A percentile compares a stretch with the other conserved stretches of the same genome.
Evolutionary conservation across 2,797 vertebrate species (phyloP).

Genomic region (Lerista edwardsae): DNA sequence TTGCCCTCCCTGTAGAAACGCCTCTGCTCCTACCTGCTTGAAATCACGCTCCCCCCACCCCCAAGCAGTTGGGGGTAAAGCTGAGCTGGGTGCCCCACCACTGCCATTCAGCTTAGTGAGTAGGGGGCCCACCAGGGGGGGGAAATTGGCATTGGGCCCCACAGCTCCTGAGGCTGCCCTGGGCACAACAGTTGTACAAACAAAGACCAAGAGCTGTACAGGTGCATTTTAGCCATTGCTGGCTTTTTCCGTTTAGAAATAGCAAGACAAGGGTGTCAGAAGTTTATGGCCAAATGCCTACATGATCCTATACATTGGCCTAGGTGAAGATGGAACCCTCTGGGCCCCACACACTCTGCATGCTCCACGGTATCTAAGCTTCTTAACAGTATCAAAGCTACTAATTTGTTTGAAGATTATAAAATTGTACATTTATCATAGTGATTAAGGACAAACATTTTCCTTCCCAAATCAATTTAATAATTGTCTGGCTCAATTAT

Average conservation of each 20-base stretch:
- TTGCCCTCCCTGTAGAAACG: too few relatives aligned
- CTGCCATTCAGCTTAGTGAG: too few relatives aligned
- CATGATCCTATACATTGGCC: neutral
- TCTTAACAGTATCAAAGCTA: conserved; percentile 20
- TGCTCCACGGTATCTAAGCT: neutral
- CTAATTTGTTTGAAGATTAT: conserved; percentile 66
- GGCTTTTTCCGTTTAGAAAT: neutral
- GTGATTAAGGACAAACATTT: conserved; percentile 62
- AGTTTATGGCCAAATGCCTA: neutral
- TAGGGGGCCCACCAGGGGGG: too few relatives aligned
- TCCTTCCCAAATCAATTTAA: conserved; percentile 68
- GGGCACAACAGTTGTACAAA: neutral
- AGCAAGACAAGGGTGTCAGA: neutral
- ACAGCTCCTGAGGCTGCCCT: too few relatives aligned
- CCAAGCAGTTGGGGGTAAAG: too few relatives aligned
- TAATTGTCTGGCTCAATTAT: conserved; percentile 74
- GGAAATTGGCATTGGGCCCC: too few relatives aligned
- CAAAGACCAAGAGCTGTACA: neutral
- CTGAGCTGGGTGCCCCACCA: too few relatives aligned
- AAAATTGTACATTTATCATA: conserved; percentile 60
- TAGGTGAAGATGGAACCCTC: neutral
- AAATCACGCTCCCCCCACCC: too few relatives aligned
- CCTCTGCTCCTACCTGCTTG: too few relatives aligned
- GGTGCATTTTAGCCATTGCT: neutral
- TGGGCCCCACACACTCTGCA: neutral